phyloP scores from a whole-genome alignment of 1,140 invertebrate species.

The Anastrepha obliqua region DNA sequence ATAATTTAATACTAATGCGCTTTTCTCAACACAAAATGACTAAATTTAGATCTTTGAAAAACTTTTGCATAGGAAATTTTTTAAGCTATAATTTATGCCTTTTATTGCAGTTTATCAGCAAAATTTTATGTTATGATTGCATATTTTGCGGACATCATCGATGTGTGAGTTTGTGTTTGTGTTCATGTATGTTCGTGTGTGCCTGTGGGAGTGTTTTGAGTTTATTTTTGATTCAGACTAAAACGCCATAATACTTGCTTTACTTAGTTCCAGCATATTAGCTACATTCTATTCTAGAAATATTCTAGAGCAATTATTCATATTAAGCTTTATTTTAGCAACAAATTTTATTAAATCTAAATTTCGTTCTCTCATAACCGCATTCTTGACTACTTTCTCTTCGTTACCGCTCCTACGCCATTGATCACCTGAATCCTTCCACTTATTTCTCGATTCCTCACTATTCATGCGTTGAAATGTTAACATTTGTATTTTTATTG shows the following conservation, averaged over 20 bases:
- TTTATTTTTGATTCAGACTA: slow-evolving; percentile 60
- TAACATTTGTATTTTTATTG: slow-evolving; percentile 27
- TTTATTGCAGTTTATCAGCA: too few relatives aligned
- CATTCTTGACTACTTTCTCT: neutral
- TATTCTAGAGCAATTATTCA: slow-evolving; percentile 69
- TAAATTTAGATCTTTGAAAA: too few relatives aligned
- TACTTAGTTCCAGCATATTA: slow-evolving; percentile 74
- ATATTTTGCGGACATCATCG: too few relatives aligned
- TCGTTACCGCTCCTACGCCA: neutral
- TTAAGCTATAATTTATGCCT: too few relatives aligned
- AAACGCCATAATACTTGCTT: slow-evolving; percentile 75
- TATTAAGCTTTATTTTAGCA: slow-evolving; percentile 49
- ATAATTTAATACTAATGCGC: too few relatives aligned
- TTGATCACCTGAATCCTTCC: neutral
- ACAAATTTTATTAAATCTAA: slow-evolving; percentile 51
- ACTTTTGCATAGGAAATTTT: too few relatives aligned
- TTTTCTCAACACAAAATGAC: too few relatives aligned
- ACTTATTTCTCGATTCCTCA: neutral
- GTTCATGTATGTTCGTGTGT: slow-evolving; percentile 46
- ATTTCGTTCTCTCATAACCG: slow-evolving; percentile 12
- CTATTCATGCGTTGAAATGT: neutral
- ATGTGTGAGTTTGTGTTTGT: too few relatives aligned
- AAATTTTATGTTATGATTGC: too few relatives aligned
- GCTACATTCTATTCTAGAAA: slow-evolving; percentile 75
- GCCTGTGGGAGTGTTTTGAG: slow-evolving; percentile 34